Evolutionary conservation across 2,888 invertebrate species (phyloP).

Genomic region (Rotaria socialis): DNA sequence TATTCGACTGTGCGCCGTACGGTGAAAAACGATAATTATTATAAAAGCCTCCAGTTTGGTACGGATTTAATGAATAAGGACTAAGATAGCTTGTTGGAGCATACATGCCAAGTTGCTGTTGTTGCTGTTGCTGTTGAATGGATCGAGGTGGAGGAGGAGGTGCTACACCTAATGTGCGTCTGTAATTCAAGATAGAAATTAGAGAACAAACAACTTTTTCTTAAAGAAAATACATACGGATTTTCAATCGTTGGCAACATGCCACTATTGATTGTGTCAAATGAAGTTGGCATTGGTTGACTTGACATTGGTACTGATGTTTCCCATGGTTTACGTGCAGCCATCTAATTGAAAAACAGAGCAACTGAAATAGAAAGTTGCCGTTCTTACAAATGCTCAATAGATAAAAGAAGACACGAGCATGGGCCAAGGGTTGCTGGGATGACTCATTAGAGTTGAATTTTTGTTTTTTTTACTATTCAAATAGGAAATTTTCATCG

Average conservation of each 20-base stretch:
- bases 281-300: neutral
- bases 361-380: too few relatives aligned
- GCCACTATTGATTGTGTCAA: neutral
- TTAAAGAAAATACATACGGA: neutral
- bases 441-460: neutral
- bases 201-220: neutral
- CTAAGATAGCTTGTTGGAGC: neutral
- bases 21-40: neutral
- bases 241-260: neutral
- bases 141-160: constrained; percentile 1
- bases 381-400: too few relatives aligned
- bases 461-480: neutral
- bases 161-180: neutral
- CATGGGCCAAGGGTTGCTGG: too few relatives aligned
- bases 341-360: neutral
- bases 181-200: neutral
- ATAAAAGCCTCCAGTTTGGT: neutral
- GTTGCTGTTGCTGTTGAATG: neutral
- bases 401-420: too few relatives aligned
- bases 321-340: neutral
- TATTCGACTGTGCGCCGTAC: neutral
- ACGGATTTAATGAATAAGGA: neutral
- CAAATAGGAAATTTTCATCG: neutral
- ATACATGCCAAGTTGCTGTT: neutral
- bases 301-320: constrained; percentile 3